phyloP scores from a whole-genome alignment of 2,797 vertebrate species.

The Sebastes ruberrimus region DNA sequence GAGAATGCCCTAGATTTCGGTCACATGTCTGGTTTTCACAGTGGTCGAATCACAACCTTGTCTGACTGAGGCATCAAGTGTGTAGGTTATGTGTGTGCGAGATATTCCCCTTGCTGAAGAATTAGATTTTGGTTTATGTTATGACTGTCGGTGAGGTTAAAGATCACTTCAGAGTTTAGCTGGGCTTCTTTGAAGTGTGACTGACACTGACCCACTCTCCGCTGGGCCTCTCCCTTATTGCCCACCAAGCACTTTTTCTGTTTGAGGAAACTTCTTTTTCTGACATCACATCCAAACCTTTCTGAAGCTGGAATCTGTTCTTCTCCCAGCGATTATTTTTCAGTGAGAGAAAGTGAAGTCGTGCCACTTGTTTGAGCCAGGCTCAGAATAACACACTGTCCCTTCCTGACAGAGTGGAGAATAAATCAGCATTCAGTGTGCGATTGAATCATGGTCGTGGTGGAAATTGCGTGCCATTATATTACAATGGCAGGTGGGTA shows the following conservation, averaged over 20 bases:
- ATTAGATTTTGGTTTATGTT: slow-evolving; percentile 55
- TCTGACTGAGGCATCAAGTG: not conserved
- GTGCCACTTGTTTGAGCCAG: not conserved
- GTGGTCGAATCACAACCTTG: not conserved
- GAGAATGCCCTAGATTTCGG: slow-evolving; percentile 10
- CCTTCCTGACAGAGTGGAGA: not conserved
- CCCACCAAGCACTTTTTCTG: slow-evolving; percentile 25
- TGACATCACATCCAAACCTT: slow-evolving; percentile 20
- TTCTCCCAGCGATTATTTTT: not conserved
- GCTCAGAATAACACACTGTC: not conserved
- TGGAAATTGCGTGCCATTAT: slow-evolving; percentile 5
- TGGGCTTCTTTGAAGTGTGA: slow-evolving; percentile 49
- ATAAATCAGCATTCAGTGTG: not conserved
- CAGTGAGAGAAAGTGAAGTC: slow-evolving; percentile 6
- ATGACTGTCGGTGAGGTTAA: slow-evolving; percentile 54
- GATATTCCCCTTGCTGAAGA: slow-evolving; percentile 32
- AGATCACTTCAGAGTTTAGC: slow-evolving; percentile 58
- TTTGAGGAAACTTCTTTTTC: slow-evolving; percentile 41
- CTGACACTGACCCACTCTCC: slow-evolving; percentile 9
- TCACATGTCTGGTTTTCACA: slow-evolving; percentile 33
- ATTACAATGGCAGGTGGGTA: slow-evolving; percentile 15
- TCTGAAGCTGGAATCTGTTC: not conserved
- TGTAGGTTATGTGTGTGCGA: not conserved
- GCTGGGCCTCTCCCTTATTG: not conserved
- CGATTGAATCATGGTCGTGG: slow-evolving; percentile 2